These are phyloP conservation scores for Enteromius viviparus DNA, from an alignment of 2,797 vertebrate genomes.

Conservation along the genomic window DNA sequence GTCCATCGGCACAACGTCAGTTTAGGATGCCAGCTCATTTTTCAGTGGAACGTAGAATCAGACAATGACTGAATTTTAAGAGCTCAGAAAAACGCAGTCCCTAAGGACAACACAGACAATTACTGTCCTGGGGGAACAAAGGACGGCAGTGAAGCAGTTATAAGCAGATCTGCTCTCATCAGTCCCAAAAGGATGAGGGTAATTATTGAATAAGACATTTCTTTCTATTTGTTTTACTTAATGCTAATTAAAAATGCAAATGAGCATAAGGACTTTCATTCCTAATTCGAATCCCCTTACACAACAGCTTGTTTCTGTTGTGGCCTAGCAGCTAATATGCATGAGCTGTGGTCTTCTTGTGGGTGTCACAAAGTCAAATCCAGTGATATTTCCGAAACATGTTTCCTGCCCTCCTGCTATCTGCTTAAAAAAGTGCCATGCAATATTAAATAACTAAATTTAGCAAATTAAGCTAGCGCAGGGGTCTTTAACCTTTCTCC, in stretches of 20 bases:
- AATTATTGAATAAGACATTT: neutral
- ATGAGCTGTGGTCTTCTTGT: neutral
- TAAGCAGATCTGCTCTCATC: neutral
- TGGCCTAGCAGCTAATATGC: neutral
- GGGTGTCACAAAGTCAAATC: neutral
- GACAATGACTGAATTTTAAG: slow-evolving; percentile 33
- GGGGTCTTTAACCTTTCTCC: neutral
- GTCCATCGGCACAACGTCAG: slow-evolving; percentile 63
- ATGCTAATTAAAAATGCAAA: slow-evolving; percentile 9
- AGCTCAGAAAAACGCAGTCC: slow-evolving; percentile 30
- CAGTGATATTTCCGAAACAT: neutral
- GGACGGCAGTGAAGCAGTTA: neutral
- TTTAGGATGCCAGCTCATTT: slow-evolving; percentile 37
- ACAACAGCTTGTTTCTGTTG: neutral
- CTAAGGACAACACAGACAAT: slow-evolving; percentile 7
- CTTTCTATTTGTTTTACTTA: neutral
- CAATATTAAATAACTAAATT: neutral
- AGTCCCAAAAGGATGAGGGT: neutral
- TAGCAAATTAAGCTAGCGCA: neutral
- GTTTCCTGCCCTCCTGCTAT: neutral
- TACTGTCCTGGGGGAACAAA: slow-evolving; percentile 15
- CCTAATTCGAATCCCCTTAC: neutral
- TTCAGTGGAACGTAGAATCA: slow-evolving; percentile 28
- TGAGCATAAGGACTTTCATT: neutral
- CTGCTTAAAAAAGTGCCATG: neutral